Percentiles rank a stretch among this genome's conserved stretches.
These are phyloP conservation scores for Passerina amoena DNA, from an alignment of 2,113 vertebrate species.

Conservation along the genomic window DNA sequence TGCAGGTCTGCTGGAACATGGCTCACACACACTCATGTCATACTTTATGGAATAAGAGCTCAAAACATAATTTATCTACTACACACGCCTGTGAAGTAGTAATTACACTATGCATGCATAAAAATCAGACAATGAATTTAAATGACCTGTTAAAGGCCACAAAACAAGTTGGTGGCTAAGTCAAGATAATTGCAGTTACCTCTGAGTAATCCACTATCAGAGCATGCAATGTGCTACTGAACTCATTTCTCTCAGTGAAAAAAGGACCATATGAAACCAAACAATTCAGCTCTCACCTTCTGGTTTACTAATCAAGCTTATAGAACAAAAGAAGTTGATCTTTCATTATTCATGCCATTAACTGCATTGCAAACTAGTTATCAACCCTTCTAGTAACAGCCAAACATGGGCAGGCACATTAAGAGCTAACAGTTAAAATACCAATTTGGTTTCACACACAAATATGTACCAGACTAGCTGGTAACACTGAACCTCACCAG, in stretches of 20 bases:
- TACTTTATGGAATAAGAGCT: neutral
- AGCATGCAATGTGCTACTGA: neutral
- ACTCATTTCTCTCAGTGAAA: neutral
- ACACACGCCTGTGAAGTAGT: neutral
- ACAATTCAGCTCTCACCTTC: neutral
- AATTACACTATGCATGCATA: neutral
- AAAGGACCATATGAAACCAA: neutral
- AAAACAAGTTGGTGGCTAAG: slow-evolving; percentile 21
- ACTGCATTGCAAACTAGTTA: neutral
- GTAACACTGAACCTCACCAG: neutral
- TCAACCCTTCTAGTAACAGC: neutral
- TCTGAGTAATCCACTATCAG: neutral
- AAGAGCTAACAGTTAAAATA: neutral
- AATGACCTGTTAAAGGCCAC: slow-evolving; percentile 36
- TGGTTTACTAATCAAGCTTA: neutral
- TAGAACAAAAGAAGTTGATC: neutral
- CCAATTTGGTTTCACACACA: neutral
- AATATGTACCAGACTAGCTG: neutral
- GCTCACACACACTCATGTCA: neutral
- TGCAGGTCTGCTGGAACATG: neutral
- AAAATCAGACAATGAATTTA: slow-evolving; percentile 28
- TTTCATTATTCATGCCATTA: neutral
- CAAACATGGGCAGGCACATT: neutral
- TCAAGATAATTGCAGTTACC: slow-evolving; percentile 6
- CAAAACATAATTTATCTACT: slow-evolving; percentile 24